phyloP scores from a whole-genome alignment of 2,888 invertebrate genomes.

The Ophioninae sp. region DNA sequence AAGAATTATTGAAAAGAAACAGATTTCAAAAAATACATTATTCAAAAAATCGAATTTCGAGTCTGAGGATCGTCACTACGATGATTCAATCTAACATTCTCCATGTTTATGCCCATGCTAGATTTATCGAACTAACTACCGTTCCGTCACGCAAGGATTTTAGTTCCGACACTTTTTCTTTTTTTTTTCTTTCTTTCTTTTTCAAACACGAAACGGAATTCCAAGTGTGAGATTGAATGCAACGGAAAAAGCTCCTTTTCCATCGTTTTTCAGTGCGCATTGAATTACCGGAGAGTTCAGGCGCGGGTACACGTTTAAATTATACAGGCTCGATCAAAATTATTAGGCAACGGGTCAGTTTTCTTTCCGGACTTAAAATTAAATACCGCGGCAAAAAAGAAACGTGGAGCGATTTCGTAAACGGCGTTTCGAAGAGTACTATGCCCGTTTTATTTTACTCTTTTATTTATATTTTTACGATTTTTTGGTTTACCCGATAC shows the following conservation, averaged over 20 bases:
- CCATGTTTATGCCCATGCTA: not conserved
- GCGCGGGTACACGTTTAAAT: not conserved
- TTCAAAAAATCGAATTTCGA: no score
- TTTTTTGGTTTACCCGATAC: no score
- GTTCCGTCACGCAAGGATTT: conserved; percentile 8
- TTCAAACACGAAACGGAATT: conserved; percentile 7
- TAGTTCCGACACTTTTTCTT: conserved; percentile 11
- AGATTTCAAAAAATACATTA: not conserved
- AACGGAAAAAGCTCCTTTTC: conserved; percentile 25
- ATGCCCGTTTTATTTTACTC: no score
- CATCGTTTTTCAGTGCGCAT: conserved; percentile 15
- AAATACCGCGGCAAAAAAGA: no score
- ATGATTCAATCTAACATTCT: not conserved
- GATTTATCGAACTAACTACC: conserved; percentile 24
- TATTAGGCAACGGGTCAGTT: no score
- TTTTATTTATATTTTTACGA: no score
- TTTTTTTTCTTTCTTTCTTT: conserved; percentile 9
- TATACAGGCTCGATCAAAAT: not conserved
- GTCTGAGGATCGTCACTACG: not conserved
- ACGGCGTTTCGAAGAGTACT: no score
- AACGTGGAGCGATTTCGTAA: no score
- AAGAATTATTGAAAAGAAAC: not conserved
- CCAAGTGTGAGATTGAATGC: conserved; percentile 15
- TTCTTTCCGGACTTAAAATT: no score
- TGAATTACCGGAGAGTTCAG: not conserved